Conservation (phyloP, 2,888 invertebrate species). For the Pristionchus exspectatus region DNA sequence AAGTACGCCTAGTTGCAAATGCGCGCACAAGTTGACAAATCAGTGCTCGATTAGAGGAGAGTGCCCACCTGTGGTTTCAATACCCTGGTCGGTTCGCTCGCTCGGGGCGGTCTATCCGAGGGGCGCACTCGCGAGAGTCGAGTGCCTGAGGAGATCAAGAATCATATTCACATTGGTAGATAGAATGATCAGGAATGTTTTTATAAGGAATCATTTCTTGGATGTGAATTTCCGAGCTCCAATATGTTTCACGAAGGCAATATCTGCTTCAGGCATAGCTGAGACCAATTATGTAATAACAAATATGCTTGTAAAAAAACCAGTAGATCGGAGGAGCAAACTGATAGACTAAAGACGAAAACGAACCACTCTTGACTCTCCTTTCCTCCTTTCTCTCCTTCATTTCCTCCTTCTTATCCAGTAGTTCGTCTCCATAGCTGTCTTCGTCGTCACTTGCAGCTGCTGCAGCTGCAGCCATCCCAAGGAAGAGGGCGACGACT, state of each 20-base stretch:
- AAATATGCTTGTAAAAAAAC: no score
- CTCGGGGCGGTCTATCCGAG: not conserved
- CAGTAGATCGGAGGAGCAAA: not conserved
- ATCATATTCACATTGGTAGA: not conserved
- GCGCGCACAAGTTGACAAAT: no score
- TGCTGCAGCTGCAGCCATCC: not conserved
- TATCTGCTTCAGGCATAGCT: no score
- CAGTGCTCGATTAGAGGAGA: no score
- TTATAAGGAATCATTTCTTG: no score
- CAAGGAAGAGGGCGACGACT: not conserved
- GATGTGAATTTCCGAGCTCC: no score
- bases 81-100: not conserved
- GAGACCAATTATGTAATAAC: no score
- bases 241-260: no score
- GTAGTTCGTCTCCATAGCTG: constrained; percentile 23
- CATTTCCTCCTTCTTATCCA: not conserved
- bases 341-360: not conserved
- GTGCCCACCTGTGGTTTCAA: not conserved
- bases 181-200: no score
- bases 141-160: not conserved
- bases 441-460: not conserved
- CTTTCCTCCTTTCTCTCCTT: not conserved
- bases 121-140: constrained; percentile 8
- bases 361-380: not conserved
- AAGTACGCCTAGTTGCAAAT: no score